phyloP scores from a whole-genome alignment of 2,797 vertebrate species.

The Eleutherodactylus coqui region DNA sequence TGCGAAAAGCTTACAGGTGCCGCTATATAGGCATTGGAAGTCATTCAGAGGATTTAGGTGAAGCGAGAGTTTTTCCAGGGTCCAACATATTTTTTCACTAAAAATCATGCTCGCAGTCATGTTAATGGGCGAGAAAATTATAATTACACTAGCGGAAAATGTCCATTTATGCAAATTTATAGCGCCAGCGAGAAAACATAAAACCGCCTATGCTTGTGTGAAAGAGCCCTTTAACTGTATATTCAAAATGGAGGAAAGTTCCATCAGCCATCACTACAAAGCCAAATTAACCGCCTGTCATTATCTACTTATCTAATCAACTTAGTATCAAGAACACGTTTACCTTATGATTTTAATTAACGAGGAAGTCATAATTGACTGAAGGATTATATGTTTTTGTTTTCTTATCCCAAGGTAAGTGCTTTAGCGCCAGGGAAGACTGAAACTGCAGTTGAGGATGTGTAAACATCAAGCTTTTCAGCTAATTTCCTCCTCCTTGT shows the following conservation, averaged over 20 bases:
- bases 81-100: too few relatives aligned
- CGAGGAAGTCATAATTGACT: constrained; percentile 28
- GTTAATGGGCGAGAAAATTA: too few relatives aligned
- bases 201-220: neutral
- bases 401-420: constrained; percentile 36
- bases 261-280: constrained; percentile 15
- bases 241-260: constrained; percentile 5
- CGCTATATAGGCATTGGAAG: too few relatives aligned
- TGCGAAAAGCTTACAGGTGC: too few relatives aligned
- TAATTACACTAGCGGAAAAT: too few relatives aligned
- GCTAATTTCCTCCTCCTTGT: constrained; percentile 43
- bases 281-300: constrained; percentile 1
- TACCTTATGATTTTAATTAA: constrained; percentile 33
- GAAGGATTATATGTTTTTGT: constrained; percentile 35
- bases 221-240: neutral
- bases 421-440: neutral
- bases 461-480: constrained; percentile 48
- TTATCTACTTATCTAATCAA: constrained; percentile 45
- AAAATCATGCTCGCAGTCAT: too few relatives aligned
- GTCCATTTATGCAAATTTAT: too few relatives aligned
- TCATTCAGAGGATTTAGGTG: too few relatives aligned
- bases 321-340: constrained; percentile 31
- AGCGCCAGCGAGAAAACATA: neutral
- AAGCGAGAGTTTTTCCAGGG: too few relatives aligned
- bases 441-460: constrained; percentile 34